Evolutionary conservation across 2,797 vertebrate genomes (phyloP).

Genomic region (Argentina silus): DNA sequence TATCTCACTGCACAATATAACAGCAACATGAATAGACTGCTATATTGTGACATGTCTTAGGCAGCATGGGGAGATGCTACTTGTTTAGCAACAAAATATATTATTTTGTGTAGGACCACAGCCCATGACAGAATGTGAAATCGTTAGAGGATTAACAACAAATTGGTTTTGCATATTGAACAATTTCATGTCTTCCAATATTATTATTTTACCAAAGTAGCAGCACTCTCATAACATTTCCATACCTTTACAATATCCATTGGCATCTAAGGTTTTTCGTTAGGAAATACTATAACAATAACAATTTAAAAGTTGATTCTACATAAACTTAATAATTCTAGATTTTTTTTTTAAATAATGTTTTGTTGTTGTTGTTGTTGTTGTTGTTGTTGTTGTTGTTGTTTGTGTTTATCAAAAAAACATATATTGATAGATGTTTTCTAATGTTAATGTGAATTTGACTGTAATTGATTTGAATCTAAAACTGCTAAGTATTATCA

Average conservation of each 20-base stretch:
- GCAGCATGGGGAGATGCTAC: conserved; percentile 78
- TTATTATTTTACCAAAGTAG: conserved; percentile 19
- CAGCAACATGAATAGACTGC: conserved; percentile 87
- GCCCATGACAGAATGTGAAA: conserved; percentile 83
- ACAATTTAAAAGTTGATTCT: not conserved
- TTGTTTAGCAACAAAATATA: conserved; percentile 80
- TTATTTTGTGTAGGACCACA: conserved; percentile 73
- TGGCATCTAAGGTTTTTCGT: not conserved
- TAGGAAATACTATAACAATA: too few species aligned
- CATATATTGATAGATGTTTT: conserved; percentile 1
- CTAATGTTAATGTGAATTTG: too few species aligned
- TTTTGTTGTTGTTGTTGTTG: not conserved
- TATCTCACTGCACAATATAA: conserved; percentile 73
- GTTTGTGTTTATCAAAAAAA: conserved; percentile 18
- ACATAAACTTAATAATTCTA: not conserved
- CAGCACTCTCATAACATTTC: not conserved
- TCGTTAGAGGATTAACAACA: conserved; percentile 84
- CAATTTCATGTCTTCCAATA: conserved; percentile 43
- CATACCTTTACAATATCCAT: not conserved
- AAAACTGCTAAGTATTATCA: too few species aligned
- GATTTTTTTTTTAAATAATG: not conserved
- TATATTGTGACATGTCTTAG: conserved; percentile 83
- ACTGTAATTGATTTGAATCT: too few species aligned
- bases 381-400: not conserved
- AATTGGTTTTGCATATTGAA: conserved; percentile 78